Base-by-base conservation (phyloP, 2,797 vertebrate genomes). In the Fundulus diaphanus region DNA sequence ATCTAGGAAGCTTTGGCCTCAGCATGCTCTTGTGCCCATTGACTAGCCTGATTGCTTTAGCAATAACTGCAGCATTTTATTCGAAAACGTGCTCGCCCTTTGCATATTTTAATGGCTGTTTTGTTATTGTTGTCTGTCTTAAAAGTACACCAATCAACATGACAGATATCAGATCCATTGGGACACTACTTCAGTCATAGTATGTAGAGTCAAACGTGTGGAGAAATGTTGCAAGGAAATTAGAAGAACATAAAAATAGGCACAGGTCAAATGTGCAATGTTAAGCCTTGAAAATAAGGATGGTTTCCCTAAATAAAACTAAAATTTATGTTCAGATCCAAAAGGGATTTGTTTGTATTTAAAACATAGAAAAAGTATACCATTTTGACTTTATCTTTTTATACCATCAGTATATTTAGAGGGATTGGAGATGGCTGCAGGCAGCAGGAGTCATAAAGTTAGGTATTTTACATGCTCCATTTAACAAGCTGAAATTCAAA, bases 401-500 rank as follows among this genome's bases (percentile, higher is more conserved):
- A 18, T 72, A 24, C 59, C 13, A 11, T 54, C 57, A 77, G 46
- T 67, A 75, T 22, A 82, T 81, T 85, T 81, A 81, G 74, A 82
- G 54, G 59, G 57, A 76, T 11, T 70, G 70, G 78, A 77, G 68
- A 72, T 80, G 79, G 74, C 78, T 77, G n/a, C 49, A 77, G 71
- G 75, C 70, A 52, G 71, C 27, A 29, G 81, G 73, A 88, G 84
- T 91, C 84, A 86, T 77, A 74, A 72, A 63, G 59, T 70, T 63
- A 57, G 66, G 73, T 74, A 48, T 71, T 81, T 81, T 78, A 40
- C 68, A 82, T 77, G 87, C 84, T 73, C 61, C 73, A 88, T 88
- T 88, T 81, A 85, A 87, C 87, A 80, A 73, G 46, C 49, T 81
- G 52, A 59, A 70, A 74, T 85, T 84, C 54, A 79, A 77, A 83